These are phyloP conservation scores for Tetramorium parvispinum DNA, from an alignment of 1,140 invertebrate genomes.

Conservation along the genomic window DNA sequence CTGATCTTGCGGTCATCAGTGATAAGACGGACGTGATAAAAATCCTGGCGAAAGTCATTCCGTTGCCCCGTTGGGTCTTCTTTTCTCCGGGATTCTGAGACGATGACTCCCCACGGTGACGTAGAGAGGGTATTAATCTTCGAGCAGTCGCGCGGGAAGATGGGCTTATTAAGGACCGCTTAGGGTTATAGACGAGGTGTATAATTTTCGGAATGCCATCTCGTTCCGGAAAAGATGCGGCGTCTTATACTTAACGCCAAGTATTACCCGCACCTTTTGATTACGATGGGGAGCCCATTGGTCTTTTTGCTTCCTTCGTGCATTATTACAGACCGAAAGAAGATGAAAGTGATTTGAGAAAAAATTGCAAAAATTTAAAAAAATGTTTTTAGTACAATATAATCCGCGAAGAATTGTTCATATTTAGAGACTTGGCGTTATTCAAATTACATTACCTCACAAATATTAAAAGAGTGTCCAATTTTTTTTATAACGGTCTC, in stretches of 20 bases:
- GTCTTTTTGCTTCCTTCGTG: neutral
- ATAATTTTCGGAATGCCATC: constrained; percentile 40
- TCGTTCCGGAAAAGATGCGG: constrained; percentile 7
- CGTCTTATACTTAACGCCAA: neutral
- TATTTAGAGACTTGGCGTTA: neutral
- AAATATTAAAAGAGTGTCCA: neutral
- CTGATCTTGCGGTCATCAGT: constrained; percentile 53
- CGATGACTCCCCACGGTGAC: constrained; percentile 14
- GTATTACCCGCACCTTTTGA: neutral
- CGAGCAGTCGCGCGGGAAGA: constrained; percentile 11
- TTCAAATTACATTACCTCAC: neutral
- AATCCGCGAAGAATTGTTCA: neutral
- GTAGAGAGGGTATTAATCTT: constrained; percentile 29
- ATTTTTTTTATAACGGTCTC: neutral
- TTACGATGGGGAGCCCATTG: constrained; percentile 12
- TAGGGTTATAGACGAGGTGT: constrained; percentile 12
- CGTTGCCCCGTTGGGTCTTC: constrained; percentile 5
- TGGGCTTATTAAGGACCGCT: constrained; percentile 37
- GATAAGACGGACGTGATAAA: constrained; percentile 46
- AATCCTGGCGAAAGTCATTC: constrained; percentile 45
- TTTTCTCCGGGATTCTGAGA: constrained; percentile 11
- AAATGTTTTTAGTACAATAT: neutral
- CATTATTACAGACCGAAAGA: neutral
- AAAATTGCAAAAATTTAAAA: neutral
- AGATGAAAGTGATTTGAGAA: neutral